Evolutionary conservation across 1,140 invertebrate genomes (phyloP), one percentile per base, ranked within the genome.

Genomic region (Artemia franciscana): DNA sequence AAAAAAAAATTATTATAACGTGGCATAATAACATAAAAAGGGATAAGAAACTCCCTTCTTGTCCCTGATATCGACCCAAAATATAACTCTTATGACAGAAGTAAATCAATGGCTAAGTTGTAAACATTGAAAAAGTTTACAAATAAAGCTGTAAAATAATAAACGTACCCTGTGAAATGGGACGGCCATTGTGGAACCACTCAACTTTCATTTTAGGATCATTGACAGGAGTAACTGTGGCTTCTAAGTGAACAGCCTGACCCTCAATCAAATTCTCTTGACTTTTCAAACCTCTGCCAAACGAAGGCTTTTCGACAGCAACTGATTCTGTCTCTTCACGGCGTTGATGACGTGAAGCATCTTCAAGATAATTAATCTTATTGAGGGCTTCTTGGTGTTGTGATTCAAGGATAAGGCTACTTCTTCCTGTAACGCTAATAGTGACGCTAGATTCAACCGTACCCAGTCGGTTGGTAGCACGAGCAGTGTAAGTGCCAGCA

Each of bases 311-410:
- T 69, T 91, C 88, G 28, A 82, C 80, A 59, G 84, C 74, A 61
- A 84, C 79, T 24, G 78, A 74, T 65, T 91, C 88, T 67, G 88
- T 86, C 23, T 78, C 77, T 18, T 78, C 73, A 25, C 80, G 78
- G 28, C 82, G 79, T 69, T 82, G 85, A 69, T 84, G 84, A 61
- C 84, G 80, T 23, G 84, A 85, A 60, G 85, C 83, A 73, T 88
- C 87, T 74, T 97, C 91, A 61, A 96, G 77, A 69, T 90, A 85
- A 69, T 88, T 85, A 66, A 96, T 91, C 72, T 92, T 91, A 66
- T 88, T 82, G 65, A 91, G 73, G 51, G 91, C 91, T 71, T 88
- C 88, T 71, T 94, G 89, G 67, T 98, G 89, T 76, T 96, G 91
- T 12, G 91, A 90, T 59, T 97, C 93, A 65, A 84, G 79, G 67